Evolutionary conservation across 2,113 vertebrate genomes (phyloP), one percentile per base, ranked within the genome.

Genomic region (Sturnira hondurensis): DNA sequence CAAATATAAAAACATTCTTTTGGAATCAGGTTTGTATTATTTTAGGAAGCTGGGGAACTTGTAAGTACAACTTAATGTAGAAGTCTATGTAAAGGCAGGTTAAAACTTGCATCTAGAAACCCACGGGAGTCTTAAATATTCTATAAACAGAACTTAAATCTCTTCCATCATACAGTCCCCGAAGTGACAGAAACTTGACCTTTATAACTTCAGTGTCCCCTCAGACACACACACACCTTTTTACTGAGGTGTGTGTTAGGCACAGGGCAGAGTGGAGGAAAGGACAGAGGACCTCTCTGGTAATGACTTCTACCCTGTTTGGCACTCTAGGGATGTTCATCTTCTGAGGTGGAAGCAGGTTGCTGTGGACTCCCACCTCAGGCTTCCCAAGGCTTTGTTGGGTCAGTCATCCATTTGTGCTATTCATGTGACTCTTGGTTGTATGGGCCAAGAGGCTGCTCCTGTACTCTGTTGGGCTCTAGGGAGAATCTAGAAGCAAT

Each of bases 401-500:
- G 38, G 20, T 61, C 52, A 19, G 17, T 43, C 68, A 26, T 5
- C 41, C 31, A 1, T 71, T 45, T 20, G 12, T 19, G 45, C 14
- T 36, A 24, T 9, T 22, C 17, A 7, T 33, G 13, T 7, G 4
- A 2, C 9, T 26, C 38, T 61, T 24, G 16, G 58, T 19, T 3
- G 14, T 5, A 1, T 41, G 14, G 22, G 67, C 43, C 7, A 19
- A 22, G 0, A 1, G 33, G 24, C 31, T 33, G 4, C 1, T 58
- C 28, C 41, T 26, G 20, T 10, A 24, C 17, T 4, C 16, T 71
- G 19, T 3, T 0, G 9, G 31, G 52, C 19, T 22, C 4, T 12
- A 11, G 31, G 43, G 24, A 88, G 31, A 45, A 10, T 31, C 76
- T 19, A 73, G 63, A 71, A 28, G 17, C 13, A 2, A 61, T 17